These are phyloP conservation scores for Melitaea cinxia DNA, from an alignment of 1,140 invertebrate genomes.

Conservation along the genomic window DNA sequence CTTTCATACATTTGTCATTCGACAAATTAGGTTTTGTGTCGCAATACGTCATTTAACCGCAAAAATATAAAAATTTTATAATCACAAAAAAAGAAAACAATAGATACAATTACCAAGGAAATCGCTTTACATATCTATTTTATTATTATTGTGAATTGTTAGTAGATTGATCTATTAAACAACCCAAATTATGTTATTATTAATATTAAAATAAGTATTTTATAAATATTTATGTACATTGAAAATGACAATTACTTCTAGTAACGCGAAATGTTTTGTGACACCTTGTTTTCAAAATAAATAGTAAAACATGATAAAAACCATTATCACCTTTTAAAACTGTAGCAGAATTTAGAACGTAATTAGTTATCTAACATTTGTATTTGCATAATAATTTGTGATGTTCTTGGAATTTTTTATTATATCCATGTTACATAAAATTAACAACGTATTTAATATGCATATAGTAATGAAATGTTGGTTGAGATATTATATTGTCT, in stretches of 20 bases:
- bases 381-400: no score
- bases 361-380: no score
- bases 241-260: conserved; percentile 61
- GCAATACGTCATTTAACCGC: conserved; percentile 49
- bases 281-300: conserved; percentile 34
- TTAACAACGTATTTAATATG: no score
- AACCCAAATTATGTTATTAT: conserved; percentile 50
- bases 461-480: no score
- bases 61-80: conserved; percentile 42
- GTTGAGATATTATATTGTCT: no score
- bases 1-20: neutral
- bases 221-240: conserved; percentile 62
- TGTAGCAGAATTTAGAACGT: no score
- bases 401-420: no score
- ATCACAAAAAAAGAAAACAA: conserved; percentile 41
- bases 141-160: conserved; percentile 60
- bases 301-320: neutral
- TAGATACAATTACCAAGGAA: conserved; percentile 72
- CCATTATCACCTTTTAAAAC: no score
- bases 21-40: conserved; percentile 20
- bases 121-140: conserved; percentile 67
- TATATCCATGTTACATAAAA: no score
- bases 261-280: conserved; percentile 40
- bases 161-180: conserved; percentile 54
- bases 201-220: conserved; percentile 44